phyloP scores from a whole-genome alignment of 2,888 invertebrate species.

The Stenolophus ochropezus region DNA sequence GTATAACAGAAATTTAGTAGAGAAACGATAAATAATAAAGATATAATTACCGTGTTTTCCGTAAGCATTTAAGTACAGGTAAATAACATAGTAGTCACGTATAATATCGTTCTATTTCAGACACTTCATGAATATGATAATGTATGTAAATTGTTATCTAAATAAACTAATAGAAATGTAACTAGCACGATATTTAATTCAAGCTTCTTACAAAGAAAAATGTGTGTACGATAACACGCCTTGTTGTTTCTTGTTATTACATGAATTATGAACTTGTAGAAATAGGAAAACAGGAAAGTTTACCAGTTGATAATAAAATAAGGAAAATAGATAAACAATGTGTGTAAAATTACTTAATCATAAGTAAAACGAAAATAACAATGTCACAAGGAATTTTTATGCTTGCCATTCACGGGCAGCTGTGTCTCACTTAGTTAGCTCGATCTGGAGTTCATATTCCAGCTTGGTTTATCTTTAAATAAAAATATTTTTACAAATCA shows the following conservation, averaged over 20 bases:
- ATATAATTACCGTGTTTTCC: slow-evolving; percentile 21
- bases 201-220: not conserved
- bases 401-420: no score
- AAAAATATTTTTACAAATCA: no score
- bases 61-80: not conserved
- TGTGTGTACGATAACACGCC: not conserved
- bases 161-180: slow-evolving; percentile 35
- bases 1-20: not conserved
- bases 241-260: not conserved
- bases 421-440: no score
- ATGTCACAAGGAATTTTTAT: no score
- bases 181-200: slow-evolving; percentile 14
- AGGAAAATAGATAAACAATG: no score
- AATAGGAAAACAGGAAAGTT: no score
- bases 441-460: no score
- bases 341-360: no score
- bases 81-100: slow-evolving; percentile 23
- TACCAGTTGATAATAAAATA: no score
- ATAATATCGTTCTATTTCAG: slow-evolving; percentile 1
- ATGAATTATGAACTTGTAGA: no score
- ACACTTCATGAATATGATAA: slow-evolving; percentile 31
- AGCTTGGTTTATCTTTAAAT: no score
- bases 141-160: slow-evolving; percentile 29
- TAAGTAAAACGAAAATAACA: no score
- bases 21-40: not conserved